Conservation (phyloP, 2,797 vertebrate genomes). For the Mus caroli region DNA sequence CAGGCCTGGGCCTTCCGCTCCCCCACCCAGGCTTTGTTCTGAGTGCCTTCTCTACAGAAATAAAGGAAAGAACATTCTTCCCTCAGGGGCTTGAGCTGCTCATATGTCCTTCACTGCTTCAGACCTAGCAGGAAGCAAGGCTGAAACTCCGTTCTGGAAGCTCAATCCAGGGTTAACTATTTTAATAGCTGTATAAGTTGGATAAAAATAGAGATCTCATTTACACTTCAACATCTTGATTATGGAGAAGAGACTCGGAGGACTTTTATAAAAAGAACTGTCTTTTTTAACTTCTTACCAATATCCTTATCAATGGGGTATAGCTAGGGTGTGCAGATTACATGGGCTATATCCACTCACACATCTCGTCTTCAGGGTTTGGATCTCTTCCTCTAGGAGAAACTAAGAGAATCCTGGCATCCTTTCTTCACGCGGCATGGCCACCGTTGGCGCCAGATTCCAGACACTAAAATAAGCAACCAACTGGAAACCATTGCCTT, state of each 20-base stretch:
- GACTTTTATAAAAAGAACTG: not conserved
- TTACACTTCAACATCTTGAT: not conserved
- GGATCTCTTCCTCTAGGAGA: conserved; percentile 10
- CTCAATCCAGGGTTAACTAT: not conserved
- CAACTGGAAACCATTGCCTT: not conserved
- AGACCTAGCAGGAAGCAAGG: not conserved
- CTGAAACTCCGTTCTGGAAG: not conserved
- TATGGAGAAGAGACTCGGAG: not conserved
- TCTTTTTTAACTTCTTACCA: not conserved
- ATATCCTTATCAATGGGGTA: conserved; percentile 13
- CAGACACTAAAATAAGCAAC: conserved; percentile 32
- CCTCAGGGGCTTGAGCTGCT: not conserved
- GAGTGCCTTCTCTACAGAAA: not conserved
- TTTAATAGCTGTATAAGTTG: not conserved
- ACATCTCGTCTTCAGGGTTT: conserved; percentile 11
- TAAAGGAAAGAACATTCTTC: not conserved
- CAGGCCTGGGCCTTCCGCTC: not conserved
- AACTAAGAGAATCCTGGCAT: not conserved
- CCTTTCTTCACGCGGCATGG: not conserved
- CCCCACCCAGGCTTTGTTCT: not conserved
- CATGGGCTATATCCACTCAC: not conserved
- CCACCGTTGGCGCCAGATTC: not conserved
- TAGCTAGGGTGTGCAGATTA: not conserved
- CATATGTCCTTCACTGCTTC: not conserved
- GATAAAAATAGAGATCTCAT: conserved; percentile 43